Evolutionary conservation across 2,797 vertebrate species (phyloP), one percentile per base, ranked within the genome.

Genomic region (Gadopsis bispinosus): DNA sequence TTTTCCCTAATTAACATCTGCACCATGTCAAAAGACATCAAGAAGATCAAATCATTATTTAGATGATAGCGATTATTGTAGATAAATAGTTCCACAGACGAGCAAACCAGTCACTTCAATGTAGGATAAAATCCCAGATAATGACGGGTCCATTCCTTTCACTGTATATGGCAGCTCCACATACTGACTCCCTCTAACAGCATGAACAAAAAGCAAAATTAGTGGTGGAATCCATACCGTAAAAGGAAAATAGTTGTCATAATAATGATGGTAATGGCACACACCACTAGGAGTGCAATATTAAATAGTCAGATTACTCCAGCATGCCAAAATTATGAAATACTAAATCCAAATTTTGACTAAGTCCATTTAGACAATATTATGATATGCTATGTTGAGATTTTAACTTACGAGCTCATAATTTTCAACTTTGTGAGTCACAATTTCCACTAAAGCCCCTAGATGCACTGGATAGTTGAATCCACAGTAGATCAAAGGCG

Each of bases 91-190:
- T 50, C 62, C 22, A 47, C 1, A 4, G 29, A 60, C 14, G 4
- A 50, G 11, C 10, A 59, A 33, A 7, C 6, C 45, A 51, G 91
- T 93, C 58, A 97, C 97, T 95, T 98, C 97, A 63, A 97, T 97
- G 69, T 95, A 96, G 17, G 97, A 98, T 70, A 97, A 90, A 87
- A 98, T 97, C 72, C 97, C 97, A 9, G 97, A 98, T 80, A 98
- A 98, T 0, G 97, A 97, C 26, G 98, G 96, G 0, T 98, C 97
- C 97, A 98, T 98, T 47, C 97, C 97, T 88, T 98, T 98, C 3
- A 98, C 97, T 2, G 97, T 96, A 61, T 98, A 98, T 0, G 97
- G 97, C 79, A 98, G 92, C 83, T 98, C 97, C 66, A 97, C 94
- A 41, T 96, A 96, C 64, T 93, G 91, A 81, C 88, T 95, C 35